Percentiles rank a stretch among this genome's conserved stretches.
Evolutionary conservation across 2,113 vertebrate species (phyloP).

Genomic region (Brachionichthys hirsutus): DNA sequence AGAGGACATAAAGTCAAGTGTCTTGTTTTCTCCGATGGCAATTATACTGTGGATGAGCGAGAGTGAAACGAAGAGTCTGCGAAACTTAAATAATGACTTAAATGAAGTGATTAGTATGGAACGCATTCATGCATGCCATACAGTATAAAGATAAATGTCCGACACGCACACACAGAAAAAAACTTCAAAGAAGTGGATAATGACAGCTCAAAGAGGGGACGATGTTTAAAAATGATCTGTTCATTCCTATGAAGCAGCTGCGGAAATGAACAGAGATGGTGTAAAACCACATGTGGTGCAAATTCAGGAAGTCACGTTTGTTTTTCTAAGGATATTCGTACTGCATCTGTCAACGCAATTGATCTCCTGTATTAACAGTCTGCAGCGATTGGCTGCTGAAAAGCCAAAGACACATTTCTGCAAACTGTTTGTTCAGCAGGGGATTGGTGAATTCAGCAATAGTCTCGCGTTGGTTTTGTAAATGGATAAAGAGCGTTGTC

Average conservation of each 20-base stretch:
- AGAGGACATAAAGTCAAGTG: constrained; percentile 36
- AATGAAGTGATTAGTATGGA: constrained; percentile 34
- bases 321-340: no score
- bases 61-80: constrained; percentile 20
- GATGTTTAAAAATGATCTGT: neutral
- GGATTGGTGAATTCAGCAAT: no score
- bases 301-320: no score
- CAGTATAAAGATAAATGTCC: constrained; percentile 4
- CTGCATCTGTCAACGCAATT: no score
- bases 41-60: constrained; percentile 21
- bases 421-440: no score
- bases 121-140: constrained; percentile 2
- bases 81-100: constrained; percentile 30
- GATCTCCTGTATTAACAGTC: no score
- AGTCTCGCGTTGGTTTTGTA: no score
- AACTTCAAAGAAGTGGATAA: constrained; percentile 3
- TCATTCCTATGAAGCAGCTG: neutral
- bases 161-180: neutral
- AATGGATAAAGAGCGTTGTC: no score
- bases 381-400: no score
- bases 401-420: no score
- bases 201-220: neutral
- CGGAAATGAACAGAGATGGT: no score
- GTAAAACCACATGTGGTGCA: no score
- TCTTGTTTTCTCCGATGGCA: constrained; percentile 33